Evolutionary conservation across 2,888 invertebrate genomes (phyloP).

Genomic region (Perizoma flavofasciatum): DNA sequence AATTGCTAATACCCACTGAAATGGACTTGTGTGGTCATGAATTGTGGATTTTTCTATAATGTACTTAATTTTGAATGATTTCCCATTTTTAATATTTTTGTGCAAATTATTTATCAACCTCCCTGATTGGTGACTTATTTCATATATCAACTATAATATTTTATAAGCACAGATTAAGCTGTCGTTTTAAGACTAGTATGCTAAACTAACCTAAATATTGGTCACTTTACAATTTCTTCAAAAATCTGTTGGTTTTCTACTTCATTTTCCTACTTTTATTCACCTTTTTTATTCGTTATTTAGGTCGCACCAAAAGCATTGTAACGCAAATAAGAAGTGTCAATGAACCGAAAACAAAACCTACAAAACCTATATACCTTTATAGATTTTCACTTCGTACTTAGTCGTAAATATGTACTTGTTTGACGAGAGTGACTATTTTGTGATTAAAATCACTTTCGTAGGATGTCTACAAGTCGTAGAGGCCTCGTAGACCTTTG

Average conservation of each 20-base stretch:
- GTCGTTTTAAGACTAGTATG: too few relatives aligned
- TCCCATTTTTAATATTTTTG: background rate
- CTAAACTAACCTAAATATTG: too few relatives aligned
- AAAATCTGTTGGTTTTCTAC: background rate
- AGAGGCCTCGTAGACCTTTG: conserved; percentile 27
- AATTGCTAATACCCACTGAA: conserved; percentile 9
- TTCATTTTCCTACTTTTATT: background rate
- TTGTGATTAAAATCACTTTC: conserved; percentile 2
- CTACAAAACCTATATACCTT: background rate
- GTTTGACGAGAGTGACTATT: too few relatives aligned
- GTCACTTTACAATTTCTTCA: too few relatives aligned
- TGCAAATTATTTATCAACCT: too few relatives aligned
- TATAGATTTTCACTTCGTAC: too few relatives aligned
- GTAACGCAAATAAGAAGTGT: background rate
- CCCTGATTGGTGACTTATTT: too few relatives aligned
- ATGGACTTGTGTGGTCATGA: conserved; percentile 1
- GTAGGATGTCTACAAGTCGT: conserved; percentile 25
- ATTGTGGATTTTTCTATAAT: conserved; percentile 1
- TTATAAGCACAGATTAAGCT: too few relatives aligned
- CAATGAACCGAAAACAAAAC: background rate
- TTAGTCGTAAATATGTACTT: too few relatives aligned
- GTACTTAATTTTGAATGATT: background rate
- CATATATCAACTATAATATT: too few relatives aligned
- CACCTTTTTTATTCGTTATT: background rate
- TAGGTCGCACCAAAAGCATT: conserved; percentile 1